Evolutionary conservation across 2,113 vertebrate species (phyloP).

Genomic region (Oophaga pumilio): DNA sequence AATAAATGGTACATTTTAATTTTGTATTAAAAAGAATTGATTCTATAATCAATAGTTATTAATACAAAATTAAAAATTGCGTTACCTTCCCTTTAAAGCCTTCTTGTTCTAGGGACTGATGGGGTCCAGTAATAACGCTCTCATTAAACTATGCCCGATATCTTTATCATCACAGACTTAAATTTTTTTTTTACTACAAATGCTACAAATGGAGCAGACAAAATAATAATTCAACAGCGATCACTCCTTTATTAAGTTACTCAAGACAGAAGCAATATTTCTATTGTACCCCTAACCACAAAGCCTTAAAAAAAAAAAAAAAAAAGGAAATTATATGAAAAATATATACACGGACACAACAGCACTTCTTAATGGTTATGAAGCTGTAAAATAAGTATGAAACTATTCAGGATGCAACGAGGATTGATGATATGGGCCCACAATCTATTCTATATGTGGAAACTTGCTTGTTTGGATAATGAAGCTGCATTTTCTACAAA

Average conservation of each 20-base stretch:
- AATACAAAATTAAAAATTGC: no score
- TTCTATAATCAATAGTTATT: no score
- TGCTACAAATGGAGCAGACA: neutral
- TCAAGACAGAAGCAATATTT: slow-evolving; percentile 21
- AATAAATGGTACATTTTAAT: no score
- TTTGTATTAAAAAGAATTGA: no score
- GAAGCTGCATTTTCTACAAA: neutral
- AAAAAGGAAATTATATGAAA: neutral
- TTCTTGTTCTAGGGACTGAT: no score
- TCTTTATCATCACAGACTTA: neutral
- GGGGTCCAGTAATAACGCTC: neutral
- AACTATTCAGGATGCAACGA: neutral
- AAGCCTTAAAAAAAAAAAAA: neutral
- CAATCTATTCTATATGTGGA: neutral
- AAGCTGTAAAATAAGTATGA: neutral
- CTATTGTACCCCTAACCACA: neutral
- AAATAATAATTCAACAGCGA: neutral
- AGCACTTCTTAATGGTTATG: neutral
- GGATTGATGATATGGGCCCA: neutral
- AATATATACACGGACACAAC: neutral
- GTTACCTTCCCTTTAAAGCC: no score
- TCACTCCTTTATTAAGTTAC: slow-evolving; percentile 41
- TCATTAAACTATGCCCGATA: neutral
- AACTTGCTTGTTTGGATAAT: neutral
- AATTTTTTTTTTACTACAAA: neutral